phyloP scores from a whole-genome alignment of 2,113 vertebrate species.

The Prinia subflava region DNA sequence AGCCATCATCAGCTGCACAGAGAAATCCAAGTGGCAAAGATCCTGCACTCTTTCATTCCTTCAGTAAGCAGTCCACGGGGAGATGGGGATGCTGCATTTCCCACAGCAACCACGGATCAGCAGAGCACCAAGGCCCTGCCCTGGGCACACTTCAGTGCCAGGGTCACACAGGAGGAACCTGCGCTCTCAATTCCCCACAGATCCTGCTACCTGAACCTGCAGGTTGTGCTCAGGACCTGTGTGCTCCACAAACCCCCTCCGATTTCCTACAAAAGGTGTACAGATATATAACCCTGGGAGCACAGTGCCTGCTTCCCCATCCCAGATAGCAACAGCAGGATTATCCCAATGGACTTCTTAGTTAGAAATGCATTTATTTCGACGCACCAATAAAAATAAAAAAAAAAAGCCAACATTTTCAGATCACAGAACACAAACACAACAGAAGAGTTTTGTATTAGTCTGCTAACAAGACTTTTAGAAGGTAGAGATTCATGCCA shows the following conservation, averaged over 20 bases:
- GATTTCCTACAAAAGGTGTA: background rate
- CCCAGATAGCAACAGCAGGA: background rate
- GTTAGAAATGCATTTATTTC: constrained; percentile 81
- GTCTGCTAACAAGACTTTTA: constrained; percentile 68
- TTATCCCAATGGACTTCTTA: constrained; percentile 53
- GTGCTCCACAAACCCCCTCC: background rate
- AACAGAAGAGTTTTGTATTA: constrained; percentile 68
- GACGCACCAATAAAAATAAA: constrained; percentile 75
- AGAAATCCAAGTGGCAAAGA: too few species aligned
- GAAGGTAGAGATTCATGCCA: constrained; percentile 65
- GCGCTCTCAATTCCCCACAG: background rate
- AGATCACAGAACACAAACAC: constrained; percentile 75
- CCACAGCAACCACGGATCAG: background rate
- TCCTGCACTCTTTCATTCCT: too few species aligned
- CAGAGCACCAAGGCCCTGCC: background rate
- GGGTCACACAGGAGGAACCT: accelerated
- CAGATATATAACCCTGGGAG: too few species aligned
- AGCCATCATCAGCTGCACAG: background rate
- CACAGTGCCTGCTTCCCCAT: background rate
- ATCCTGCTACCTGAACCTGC: background rate
- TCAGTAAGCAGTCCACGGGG: too few species aligned
- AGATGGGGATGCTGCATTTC: background rate
- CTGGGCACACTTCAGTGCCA: background rate
- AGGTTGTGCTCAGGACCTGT: background rate
- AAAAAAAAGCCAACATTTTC: constrained; percentile 40